Base-by-base conservation (phyloP, 37 sponge, comb jelly and placozoan species). In the Aplysina aerophoba region DNA sequence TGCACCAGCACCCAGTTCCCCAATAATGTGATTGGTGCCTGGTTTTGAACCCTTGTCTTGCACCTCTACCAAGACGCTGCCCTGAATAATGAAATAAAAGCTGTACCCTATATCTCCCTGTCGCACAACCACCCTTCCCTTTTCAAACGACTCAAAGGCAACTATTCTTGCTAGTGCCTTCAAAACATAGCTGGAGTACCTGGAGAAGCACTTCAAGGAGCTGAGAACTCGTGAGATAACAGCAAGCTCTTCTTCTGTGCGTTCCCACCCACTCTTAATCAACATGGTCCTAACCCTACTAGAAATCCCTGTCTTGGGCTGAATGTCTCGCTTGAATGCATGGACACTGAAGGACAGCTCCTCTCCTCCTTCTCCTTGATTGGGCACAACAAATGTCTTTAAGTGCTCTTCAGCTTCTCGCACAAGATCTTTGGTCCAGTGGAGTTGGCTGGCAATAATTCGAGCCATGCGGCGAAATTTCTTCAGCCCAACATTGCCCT, bases 11-110 rank as follows among this genome's bases (percentile, higher is more conserved):
- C 85, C 72, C 44, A 96, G 66, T 54, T 96, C 92, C 16, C 88
- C 90, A 16, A 91, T 84, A n/a, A 91, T 87, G 56, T 61, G 81
- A 41, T 64, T 89, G 0, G 24, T 38, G 44, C 54, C 68, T 17
- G 59, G 38, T 6, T 79, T 85, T 15, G 83, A 54, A 55, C 88
- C 92, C 44, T 71, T 79, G 41, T 93, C 92, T 40, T 81, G 68
- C 41, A 89, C 65, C 79, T 91, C 94, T 5, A 93, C 90, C 0
- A 68, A 34, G 2, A 93, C 96, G 34, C 55, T 84, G 11, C 96
- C 96, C 5, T 89, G 82, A 64, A 96, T 64, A 36, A 96, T 89
- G 59, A 93, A 96, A 39, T 96, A 96, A 60, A 93, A 93, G 57
- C 81, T 86, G 72, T 72, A 86, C 24, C 91, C 96, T 5, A 37